Percentiles rank a stretch among this genome's conserved stretches.
These are phyloP conservation scores for Andrena flavipes DNA, from an alignment of 2,888 invertebrate species.

Conservation along the genomic window DNA sequence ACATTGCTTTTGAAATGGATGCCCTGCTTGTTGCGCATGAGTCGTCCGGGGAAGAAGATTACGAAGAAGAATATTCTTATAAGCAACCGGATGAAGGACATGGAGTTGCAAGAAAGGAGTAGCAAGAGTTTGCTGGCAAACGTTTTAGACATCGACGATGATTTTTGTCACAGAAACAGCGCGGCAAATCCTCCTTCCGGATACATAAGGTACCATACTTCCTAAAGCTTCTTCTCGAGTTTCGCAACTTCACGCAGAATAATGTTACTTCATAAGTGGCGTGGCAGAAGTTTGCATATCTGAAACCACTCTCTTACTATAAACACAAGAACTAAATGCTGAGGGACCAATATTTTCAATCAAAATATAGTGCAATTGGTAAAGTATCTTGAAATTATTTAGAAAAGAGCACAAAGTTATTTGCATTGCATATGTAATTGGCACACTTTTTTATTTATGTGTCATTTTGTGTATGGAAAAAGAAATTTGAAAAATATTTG, in stretches of 20 bases:
- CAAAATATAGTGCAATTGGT: neutral
- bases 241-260: neutral
- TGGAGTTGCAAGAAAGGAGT: conserved; percentile 96
- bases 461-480: too few relatives aligned
- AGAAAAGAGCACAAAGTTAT: too few relatives aligned
- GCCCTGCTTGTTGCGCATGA: conserved; percentile 98
- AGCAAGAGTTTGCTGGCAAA: conserved; percentile 97
- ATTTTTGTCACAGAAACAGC: conserved; percentile 92
- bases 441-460: too few relatives aligned
- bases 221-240: neutral
- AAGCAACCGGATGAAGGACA: conserved; percentile 95
- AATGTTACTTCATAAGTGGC: neutral
- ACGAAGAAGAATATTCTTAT: conserved; percentile 95
- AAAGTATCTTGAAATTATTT: too few relatives aligned
- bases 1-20: conserved; percentile 98
- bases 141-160: conserved; percentile 97
- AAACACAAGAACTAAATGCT: neutral
- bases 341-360: neutral
- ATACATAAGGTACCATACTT: conserved; percentile 77
- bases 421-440: too few relatives aligned
- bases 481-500: too few relatives aligned
- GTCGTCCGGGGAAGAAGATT: conserved; percentile 97
- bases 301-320: neutral
- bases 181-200: conserved; percentile 76
- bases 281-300: neutral